Conservation (phyloP, 1,140 invertebrate species). For the Bombus balteatus region DNA sequence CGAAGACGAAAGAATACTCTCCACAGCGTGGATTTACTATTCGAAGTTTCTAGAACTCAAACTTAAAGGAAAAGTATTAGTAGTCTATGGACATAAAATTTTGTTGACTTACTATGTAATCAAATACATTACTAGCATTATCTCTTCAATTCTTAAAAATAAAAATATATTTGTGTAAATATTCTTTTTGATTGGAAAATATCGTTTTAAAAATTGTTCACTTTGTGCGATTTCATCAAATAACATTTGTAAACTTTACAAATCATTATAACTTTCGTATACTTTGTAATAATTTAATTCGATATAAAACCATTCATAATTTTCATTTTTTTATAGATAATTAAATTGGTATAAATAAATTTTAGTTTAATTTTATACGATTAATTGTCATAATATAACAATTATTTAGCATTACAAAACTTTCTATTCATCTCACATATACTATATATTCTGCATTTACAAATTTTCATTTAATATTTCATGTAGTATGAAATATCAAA, state of each 20-base stretch:
- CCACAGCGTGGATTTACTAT: too few relatives aligned
- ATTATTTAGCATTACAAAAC: slow-evolving; percentile 44
- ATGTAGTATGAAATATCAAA: slow-evolving; percentile 13
- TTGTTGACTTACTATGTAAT: background rate
- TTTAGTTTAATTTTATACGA: slow-evolving; percentile 19
- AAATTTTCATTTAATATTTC: slow-evolving; percentile 25
- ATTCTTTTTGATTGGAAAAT: slow-evolving; percentile 41
- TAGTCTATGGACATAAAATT: slow-evolving; percentile 25
- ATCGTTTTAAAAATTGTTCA: slow-evolving; percentile 30
- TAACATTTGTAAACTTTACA: slow-evolving; percentile 62
- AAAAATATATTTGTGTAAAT: slow-evolving; percentile 42
- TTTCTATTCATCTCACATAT: slow-evolving; percentile 42
- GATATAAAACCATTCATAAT: slow-evolving; percentile 39
- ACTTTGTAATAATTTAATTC: slow-evolving; percentile 37
- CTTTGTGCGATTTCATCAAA: slow-evolving; percentile 49
- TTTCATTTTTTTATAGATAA: slow-evolving; percentile 39
- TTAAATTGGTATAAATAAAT: slow-evolving; percentile 62
- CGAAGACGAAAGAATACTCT: too few relatives aligned
- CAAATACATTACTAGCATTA: slow-evolving; percentile 14
- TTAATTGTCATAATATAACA: slow-evolving; percentile 39
- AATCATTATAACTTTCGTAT: slow-evolving; percentile 55
- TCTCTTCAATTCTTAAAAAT: slow-evolving; percentile 39
- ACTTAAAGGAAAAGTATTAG: background rate
- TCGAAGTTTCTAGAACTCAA: too few relatives aligned
- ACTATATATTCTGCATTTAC: slow-evolving; percentile 4